Evolutionary conservation across 2,113 vertebrate genomes (phyloP).

Genomic region (Psephotus haematonotus): DNA sequence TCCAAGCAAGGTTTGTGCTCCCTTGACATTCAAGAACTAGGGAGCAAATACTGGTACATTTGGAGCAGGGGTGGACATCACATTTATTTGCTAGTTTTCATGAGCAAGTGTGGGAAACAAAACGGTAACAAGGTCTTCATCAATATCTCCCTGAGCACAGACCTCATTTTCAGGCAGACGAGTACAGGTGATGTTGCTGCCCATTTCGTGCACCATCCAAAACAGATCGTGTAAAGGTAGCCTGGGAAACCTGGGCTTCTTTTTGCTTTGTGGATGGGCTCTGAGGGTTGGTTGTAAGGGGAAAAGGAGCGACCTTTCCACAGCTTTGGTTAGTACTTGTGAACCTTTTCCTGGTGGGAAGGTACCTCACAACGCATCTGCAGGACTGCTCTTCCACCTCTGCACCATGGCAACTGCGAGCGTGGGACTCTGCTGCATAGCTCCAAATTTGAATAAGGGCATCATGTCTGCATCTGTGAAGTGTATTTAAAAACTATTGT

Average conservation of each 20-base stretch:
- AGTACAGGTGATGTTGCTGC: not conserved
- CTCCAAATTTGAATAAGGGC: not conserved
- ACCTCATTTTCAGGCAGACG: not conserved
- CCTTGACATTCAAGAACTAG: not conserved
- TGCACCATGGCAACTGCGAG: not conserved
- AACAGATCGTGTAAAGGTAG: not conserved
- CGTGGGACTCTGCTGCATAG: not conserved
- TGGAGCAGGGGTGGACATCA: not conserved
- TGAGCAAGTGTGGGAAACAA: not conserved
- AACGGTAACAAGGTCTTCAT: not conserved
- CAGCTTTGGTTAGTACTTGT: not conserved
- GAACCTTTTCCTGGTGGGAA: not conserved
- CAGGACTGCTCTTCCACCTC: not conserved
- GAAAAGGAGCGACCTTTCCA: rapidly evolving
- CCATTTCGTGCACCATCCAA: rapidly evolving
- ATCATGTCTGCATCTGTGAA: not conserved
- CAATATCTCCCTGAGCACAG: not conserved
- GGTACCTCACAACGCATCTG: rapidly evolving
- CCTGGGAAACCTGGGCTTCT: not conserved
- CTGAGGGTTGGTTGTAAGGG: not conserved
- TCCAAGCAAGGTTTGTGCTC: not conserved
- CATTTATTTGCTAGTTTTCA: not conserved
- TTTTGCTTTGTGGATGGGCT: not conserved
- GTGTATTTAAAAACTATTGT: not conserved
- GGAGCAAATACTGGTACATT: not conserved